Evolutionary conservation across 37 sponge, comb jelly and placozoan genomes (phyloP), one percentile per base, ranked within the genome.

Genomic region (Aplysina aerophoba): DNA sequence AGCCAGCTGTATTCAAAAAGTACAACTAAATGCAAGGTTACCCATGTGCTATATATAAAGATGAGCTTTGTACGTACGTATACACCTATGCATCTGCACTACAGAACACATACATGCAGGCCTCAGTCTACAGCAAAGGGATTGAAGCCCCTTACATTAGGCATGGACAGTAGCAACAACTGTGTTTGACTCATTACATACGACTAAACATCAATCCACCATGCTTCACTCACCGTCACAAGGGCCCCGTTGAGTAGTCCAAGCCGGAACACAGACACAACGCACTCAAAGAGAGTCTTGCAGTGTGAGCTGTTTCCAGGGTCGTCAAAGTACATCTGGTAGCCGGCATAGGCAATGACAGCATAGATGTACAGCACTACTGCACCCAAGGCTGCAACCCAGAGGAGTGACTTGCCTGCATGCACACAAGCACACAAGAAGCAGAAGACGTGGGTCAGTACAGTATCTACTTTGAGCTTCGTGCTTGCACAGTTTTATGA

Each of bases 291-390:
- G 12, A 90, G 84, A 11, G 75, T 82, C 14, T 40, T 31, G 67
- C 91, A 90, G 69, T 69, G 88, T 4, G 58, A 41, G 31, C 55
- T 35, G 24, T 20, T 55, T 11, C 63, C 86, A 35, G 81, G 81
- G 19, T 56, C 80, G 22, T 68, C 60, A 33, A 81, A 69, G 59
- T 87, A 66, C 25, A 31, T 60, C 25, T 85, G 77, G n/a, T 87
- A 83, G 15, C 82, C 30, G 19, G 87, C 90, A 87, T 91, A 92
- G 20, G 89, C 74, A 41, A 83, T 64, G 19, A 90, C 90, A 60
- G 87, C 57, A 39, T 90, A 92, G 28, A 92, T 88, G 83, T 86
- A 92, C 44, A 92, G 60, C 20, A 93, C 80, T 59, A 91, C 50
- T 27, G 89, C 0, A 8, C 83, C 86, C 60, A 92, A 61, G 0